Base-by-base conservation (phyloP, 2,113 vertebrate species). In the Smithornis capensis region DNA sequence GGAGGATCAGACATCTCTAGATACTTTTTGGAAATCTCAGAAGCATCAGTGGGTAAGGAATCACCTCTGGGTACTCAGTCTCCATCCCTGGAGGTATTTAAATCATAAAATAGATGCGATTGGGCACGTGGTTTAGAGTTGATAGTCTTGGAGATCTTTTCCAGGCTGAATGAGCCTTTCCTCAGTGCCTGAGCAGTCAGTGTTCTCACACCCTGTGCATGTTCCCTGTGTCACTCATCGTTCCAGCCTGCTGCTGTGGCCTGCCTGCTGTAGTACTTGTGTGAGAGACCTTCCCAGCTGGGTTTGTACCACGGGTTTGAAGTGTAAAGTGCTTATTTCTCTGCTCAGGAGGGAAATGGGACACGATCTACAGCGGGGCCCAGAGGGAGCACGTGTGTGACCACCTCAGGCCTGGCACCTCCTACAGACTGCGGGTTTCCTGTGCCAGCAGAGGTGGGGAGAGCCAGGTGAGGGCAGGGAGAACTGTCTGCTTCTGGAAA, bases 1-100 rank as follows among this genome's bases (percentile, higher is more conserved):
- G 98, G 98, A 76, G 98, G 98, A 60, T 94, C 98, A 33, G 96
- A 98, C 25, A 94, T 98, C 81, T 95, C 95, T 60, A 97, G 97
- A 55, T 98, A 98, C 85, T 73, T 95, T 14, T 29, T 98, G 88
- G 98, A 98, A 95, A 95, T 98, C 87, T 97, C 87, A 0, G 96
- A 97, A 74, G 82, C 96, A 33, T 93, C 96, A 79, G 87, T 55
- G 59, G 98, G 98, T 98, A 95, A 97, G 97, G 8, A 42, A 3
- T 45, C 37, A 3, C 53, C 52, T 47, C 47, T 29, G 31, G 31
- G n/a, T 29, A 1, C 18, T 69, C 27, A 31, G 19, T 27, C 12
- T 90, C 47, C 55, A 49, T 31, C 47, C 31, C 22, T 83, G 35
- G 35, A 42, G 35, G 18, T 63, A 5, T 19, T 70, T 49, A 56